Base-by-base conservation (phyloP, 2,888 invertebrate genomes). In the Platycheirus rosarum region DNA sequence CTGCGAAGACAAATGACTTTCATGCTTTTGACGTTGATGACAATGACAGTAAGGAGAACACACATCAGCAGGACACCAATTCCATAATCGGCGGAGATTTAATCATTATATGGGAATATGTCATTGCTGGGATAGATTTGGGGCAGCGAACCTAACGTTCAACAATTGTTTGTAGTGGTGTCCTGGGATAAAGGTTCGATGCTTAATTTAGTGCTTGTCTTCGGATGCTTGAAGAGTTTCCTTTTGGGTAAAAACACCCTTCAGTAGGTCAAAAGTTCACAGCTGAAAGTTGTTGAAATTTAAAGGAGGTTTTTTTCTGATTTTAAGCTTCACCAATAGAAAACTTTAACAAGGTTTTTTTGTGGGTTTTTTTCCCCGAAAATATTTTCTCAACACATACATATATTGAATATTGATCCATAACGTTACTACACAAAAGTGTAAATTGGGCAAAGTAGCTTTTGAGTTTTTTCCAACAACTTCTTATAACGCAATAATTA, bases 1-100 rank as follows among this genome's bases (percentile, higher is more conserved):
- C 69, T 75, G 46, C 51, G 42, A 44, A 75, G 76, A 80, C 80
- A 76, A 80, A 75, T 75, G 65, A 65, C 57, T 75, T 53, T 75
- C 53, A 53, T 70, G 42, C 42, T 69, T 42, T 69, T 79, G 65
- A 69, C 69, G 29, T 42, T 69, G 51, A 65, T 48, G 66, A 70
- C 75, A 60, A 60, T 76, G 53, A 53, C 65, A 70, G 3, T 16
- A 48, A 37, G 37, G 20, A 63, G 23, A 14, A 16, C 9, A 55
- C 46, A 23, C 53, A 49, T 23, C 73, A 62, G 35, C 62, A 66
- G 65, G 44, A 62, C 60, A 40, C 46, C 44, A 32, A 49, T 68
- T 46, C 11, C 9, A 62, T 49, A 73, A 73, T 78, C 73, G 68
- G 35, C 16, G 18, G 1, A 32, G n/a, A 37, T 48, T 26, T 48